Evolutionary conservation across 2,113 vertebrate species (phyloP).

Genomic region (Dipodomys ordii): DNA sequence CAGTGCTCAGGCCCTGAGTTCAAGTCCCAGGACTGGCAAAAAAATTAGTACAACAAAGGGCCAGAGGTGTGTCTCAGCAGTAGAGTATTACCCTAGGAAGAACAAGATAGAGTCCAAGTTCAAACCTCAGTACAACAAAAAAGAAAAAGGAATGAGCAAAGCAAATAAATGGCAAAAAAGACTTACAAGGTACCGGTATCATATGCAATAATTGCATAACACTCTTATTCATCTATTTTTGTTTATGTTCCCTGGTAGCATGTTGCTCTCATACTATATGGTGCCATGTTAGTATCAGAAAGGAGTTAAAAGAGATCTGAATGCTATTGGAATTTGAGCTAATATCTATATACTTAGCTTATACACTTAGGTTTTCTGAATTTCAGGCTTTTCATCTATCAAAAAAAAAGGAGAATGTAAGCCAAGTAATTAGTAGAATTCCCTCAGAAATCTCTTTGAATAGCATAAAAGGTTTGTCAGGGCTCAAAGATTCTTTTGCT

Average conservation of each 20-base stretch:
- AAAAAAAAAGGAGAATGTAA: background rate
- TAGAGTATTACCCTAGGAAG: background rate
- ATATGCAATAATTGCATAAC: background rate
- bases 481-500: background rate
- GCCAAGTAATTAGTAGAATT: conserved; percentile 48
- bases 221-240: conserved; percentile 46
- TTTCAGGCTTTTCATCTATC: conserved; percentile 31
- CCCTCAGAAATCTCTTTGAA: background rate
- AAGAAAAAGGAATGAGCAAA: background rate
- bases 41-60: background rate
- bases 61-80: too few species aligned
- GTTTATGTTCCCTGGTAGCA: conserved; percentile 25
- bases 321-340: conserved; percentile 24
- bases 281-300: conserved; percentile 16
- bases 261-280: background rate
- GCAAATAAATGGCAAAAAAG: conserved; percentile 36
- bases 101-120: background rate
- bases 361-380: conserved; percentile 38
- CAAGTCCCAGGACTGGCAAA: too few species aligned
- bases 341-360: conserved; percentile 39
- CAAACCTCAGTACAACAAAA: background rate
- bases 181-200: background rate
- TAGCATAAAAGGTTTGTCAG: background rate
- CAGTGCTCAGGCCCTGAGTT: too few species aligned
- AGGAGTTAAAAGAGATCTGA: conserved; percentile 2